Evolutionary conservation across 2,888 invertebrate genomes (phyloP).

Genomic region (Sialis lutaria): DNA sequence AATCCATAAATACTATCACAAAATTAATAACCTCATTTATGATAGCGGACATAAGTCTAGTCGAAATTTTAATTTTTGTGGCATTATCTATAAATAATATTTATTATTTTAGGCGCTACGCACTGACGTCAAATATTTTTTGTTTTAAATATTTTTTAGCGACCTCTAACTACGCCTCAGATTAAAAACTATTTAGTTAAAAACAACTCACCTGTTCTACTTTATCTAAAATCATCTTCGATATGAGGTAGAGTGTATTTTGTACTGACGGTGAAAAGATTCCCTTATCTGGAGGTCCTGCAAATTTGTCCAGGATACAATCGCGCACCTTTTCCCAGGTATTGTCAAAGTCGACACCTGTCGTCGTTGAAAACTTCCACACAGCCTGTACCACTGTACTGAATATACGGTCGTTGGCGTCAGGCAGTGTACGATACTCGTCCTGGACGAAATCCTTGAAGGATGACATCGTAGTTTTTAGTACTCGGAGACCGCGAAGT

Average conservation of each 20-base stretch:
- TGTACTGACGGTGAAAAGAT: slow-evolving; percentile 64
- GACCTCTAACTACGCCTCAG: too few species aligned
- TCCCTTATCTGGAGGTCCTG: slow-evolving; percentile 54
- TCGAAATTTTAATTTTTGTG: too few species aligned
- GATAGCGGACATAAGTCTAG: too few species aligned
- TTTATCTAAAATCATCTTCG: slow-evolving; percentile 47
- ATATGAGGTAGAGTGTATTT: slow-evolving; percentile 55
- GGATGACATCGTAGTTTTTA: slow-evolving; percentile 68
- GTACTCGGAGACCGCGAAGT: slow-evolving; percentile 47
- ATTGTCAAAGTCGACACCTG: slow-evolving; percentile 47
- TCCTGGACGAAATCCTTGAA: slow-evolving; percentile 66
- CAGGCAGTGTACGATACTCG: slow-evolving; percentile 58
- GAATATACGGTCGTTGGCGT: slow-evolving; percentile 58
- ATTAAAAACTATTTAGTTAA: too few species aligned
- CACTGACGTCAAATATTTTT: too few species aligned
- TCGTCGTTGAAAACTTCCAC: slow-evolving; percentile 52
- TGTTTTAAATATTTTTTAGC: too few species aligned
- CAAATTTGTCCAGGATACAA: slow-evolving; percentile 55
- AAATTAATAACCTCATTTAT: too few species aligned
- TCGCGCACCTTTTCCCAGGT: slow-evolving; percentile 54
- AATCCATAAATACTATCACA: too few species aligned
- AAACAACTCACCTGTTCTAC: slow-evolving; percentile 40
- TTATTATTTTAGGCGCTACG: too few species aligned
- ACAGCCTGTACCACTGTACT: slow-evolving; percentile 59
- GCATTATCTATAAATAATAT: too few species aligned